These are phyloP conservation scores for Octopus bimaculoides DNA, from an alignment of 1,140 invertebrate species.

Conservation along the genomic window DNA sequence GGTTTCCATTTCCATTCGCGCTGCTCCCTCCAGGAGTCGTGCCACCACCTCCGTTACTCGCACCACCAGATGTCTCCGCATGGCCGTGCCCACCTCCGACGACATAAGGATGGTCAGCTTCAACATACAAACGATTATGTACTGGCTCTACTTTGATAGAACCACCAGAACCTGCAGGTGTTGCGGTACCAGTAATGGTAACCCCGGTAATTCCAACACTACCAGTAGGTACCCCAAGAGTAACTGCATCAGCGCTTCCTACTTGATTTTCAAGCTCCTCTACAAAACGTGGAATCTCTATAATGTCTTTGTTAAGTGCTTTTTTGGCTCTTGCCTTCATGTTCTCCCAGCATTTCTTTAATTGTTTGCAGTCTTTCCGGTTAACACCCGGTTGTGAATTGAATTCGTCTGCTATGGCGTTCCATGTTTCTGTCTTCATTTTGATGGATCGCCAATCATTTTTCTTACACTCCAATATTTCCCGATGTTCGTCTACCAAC, in stretches of 20 bases:
- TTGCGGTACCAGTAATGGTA: neutral
- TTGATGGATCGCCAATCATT: conserved; percentile 10
- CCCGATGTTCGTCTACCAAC: neutral
- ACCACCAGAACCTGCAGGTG: neutral
- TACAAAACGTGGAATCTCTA: neutral
- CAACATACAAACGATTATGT: neutral
- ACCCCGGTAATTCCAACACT: neutral
- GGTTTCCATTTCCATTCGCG: neutral
- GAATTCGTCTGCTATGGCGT: conserved; percentile 2
- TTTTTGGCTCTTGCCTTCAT: conserved; percentile 10
- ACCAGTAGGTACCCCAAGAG: neutral
- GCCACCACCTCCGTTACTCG: neutral
- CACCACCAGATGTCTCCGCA: neutral
- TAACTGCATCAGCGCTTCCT: neutral
- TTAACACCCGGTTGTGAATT: conserved; percentile 1
- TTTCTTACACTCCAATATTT: neutral
- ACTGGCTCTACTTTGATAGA: neutral
- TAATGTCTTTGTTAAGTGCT: neutral
- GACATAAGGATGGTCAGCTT: neutral
- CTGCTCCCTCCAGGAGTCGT: neutral
- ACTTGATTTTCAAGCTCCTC: neutral
- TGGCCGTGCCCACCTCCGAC: neutral
- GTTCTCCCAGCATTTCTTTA: conserved; percentile 13
- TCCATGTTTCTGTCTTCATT: neutral
- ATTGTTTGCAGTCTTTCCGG: neutral